phyloP scores from a whole-genome alignment of 2,888 invertebrate species.

The Cerastoderma edule region DNA sequence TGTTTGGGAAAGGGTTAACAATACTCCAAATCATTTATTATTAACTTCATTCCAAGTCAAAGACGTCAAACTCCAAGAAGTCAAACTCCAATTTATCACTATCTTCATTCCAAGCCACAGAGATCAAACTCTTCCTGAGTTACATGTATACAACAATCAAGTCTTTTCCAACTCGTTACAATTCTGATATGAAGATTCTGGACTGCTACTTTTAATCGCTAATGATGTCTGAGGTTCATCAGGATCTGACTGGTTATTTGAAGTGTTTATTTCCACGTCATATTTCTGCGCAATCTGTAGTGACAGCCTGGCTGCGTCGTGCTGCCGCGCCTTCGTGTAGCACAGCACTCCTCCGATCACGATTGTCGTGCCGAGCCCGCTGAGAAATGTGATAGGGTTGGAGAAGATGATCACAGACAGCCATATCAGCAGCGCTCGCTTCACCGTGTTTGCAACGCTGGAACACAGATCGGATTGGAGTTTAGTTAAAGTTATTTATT shows the following conservation, averaged over 20 bases:
- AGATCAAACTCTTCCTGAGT: too few species aligned
- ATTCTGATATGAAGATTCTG: too few species aligned
- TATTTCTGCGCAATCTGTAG: constrained; percentile 27
- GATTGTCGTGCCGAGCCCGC: constrained; percentile 89
- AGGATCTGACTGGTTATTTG: neutral
- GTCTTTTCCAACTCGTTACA: too few species aligned
- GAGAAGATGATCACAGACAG: constrained; percentile 90
- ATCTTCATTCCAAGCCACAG: too few species aligned
- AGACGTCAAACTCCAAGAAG: too few species aligned
- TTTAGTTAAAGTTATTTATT: too few species aligned
- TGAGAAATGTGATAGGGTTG: constrained; percentile 89
- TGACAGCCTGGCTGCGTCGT: constrained; percentile 61
- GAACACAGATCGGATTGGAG: constrained; percentile 76
- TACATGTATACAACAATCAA: too few species aligned
- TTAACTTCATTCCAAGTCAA: too few species aligned
- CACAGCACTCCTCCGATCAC: constrained; percentile 90
- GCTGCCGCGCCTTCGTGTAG: constrained; percentile 89
- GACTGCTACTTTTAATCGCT: constrained; percentile 3
- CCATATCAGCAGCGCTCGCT: constrained; percentile 91
- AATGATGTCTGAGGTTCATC: constrained; percentile 21
- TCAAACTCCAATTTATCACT: too few species aligned
- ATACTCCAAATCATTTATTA: too few species aligned
- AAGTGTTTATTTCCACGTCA: constrained; percentile 40
- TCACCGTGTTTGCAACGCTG: constrained; percentile 92
- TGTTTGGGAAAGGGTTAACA: too few species aligned